Conservation (phyloP, 2,888 invertebrate species). For the Pristionchus mayeri region DNA sequence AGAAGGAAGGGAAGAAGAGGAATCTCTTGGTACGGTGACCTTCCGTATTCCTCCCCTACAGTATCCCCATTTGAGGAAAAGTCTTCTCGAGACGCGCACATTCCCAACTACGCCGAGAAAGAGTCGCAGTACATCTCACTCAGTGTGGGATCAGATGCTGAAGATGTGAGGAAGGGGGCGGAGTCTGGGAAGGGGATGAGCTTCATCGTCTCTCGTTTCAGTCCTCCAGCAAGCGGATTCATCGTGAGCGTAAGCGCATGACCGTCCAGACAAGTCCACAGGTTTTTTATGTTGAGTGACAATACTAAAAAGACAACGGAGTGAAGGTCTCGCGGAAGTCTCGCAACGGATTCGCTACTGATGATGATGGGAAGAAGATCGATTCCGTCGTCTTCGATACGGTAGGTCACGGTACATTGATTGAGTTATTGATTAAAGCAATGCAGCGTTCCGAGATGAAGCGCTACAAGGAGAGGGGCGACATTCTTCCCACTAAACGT, state of each 20-base stretch:
- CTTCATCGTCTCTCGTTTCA: not conserved
- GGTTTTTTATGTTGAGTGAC: no score
- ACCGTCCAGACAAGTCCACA: conserved; percentile 18
- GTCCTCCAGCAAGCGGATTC: not conserved
- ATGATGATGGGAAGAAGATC: conserved; percentile 24
- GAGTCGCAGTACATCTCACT: conserved; percentile 38
- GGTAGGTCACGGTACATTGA: not conserved
- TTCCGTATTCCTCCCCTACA: no score
- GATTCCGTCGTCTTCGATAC: conserved; percentile 31
- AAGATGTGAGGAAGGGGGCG: not conserved
- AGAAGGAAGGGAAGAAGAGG: conserved; percentile 16
- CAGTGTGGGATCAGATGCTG: not conserved
- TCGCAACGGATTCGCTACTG: not conserved
- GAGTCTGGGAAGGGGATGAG: not conserved
- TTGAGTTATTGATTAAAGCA: no score
- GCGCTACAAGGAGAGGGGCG: conserved; percentile 17
- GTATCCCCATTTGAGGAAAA: not conserved
- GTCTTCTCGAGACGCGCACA: not conserved
- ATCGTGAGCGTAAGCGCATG: conserved; percentile 21
- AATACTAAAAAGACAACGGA: no score
- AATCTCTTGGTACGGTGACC: no score
- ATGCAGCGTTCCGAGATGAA: conserved; percentile 13
- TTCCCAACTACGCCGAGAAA: not conserved
- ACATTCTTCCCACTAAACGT: not conserved
- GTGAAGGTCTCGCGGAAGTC: not conserved